A percentile compares a stretch with the other conserved stretches of the same genome.
Evolutionary conservation across 2,888 invertebrate species (phyloP).

Genomic region (Antheraea assamensis): DNA sequence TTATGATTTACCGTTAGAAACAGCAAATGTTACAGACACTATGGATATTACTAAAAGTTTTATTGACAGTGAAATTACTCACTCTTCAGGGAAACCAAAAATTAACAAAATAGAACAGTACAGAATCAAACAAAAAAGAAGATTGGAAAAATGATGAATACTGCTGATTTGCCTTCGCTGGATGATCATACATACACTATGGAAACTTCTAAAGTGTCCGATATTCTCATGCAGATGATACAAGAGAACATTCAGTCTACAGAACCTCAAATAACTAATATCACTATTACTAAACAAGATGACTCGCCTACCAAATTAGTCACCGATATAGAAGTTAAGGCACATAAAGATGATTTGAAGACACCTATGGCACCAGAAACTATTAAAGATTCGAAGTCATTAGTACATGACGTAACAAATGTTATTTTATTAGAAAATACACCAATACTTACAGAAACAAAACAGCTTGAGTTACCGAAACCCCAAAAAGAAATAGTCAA

Average conservation of each 20-base stretch:
- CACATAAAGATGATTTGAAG: not conserved
- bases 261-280: slow-evolving; percentile 29
- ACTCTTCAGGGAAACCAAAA: not conserved
- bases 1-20: not conserved
- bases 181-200: slow-evolving; percentile 8
- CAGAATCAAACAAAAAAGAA: not conserved
- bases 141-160: slow-evolving; percentile 6
- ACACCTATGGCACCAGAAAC: not conserved
- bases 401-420: slow-evolving; percentile 33
- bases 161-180: not conserved
- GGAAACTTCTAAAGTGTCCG: slow-evolving; percentile 14
- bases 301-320: not conserved
- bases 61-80: not conserved
- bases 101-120: not conserved
- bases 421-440: not conserved
- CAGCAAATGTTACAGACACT: not conserved
- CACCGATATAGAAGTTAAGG: not conserved
- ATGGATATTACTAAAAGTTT: not conserved
- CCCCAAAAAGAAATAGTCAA: slow-evolving; percentile 4
- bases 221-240: slow-evolving; percentile 30
- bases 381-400: slow-evolving; percentile 22
- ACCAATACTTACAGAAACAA: not conserved
- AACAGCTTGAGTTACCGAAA: slow-evolving; percentile 12
- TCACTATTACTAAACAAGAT: slow-evolving; percentile 25
- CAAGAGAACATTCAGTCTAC: slow-evolving; percentile 33